Percentiles rank a stretch among this genome's conserved stretches.
Conservation (phyloP, 2,797 vertebrate genomes). For the Epinephelus awoara region DNA sequence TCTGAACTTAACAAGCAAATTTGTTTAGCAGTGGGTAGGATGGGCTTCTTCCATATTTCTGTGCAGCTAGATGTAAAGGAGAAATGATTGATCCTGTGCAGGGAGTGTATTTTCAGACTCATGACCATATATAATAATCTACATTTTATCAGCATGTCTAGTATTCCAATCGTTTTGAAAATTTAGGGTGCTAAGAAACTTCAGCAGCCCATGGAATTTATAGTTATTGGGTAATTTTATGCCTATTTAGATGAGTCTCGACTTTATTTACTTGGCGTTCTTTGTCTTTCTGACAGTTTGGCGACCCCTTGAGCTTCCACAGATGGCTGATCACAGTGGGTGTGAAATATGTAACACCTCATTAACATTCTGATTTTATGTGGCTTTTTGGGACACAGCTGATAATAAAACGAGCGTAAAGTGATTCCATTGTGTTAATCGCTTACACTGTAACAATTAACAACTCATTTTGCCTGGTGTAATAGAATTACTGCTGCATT, state of each 20-base stretch:
- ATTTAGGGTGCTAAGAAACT: slow-evolving; percentile 3
- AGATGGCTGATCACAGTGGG: slow-evolving; percentile 22
- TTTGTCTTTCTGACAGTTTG: slow-evolving; percentile 21
- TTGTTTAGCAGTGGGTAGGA: too few species aligned
- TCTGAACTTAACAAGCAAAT: too few species aligned
- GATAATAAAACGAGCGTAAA: slow-evolving; percentile 40
- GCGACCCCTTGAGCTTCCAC: slow-evolving; percentile 3
- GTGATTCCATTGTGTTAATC: slow-evolving; percentile 56
- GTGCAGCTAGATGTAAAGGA: too few species aligned
- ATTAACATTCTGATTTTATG: slow-evolving; percentile 47
- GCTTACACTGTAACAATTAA: slow-evolving; percentile 48
- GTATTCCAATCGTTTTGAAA: background rate
- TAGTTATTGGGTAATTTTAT: slow-evolving; percentile 2
- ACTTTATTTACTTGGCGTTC: slow-evolving; percentile 10
- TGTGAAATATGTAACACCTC: slow-evolving; percentile 63
- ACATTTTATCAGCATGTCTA: background rate
- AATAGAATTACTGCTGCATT: slow-evolving; percentile 25
- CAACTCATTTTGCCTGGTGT: slow-evolving; percentile 33
- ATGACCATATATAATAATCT: too few species aligned
- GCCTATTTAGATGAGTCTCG: background rate
- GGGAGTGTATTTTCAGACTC: too few species aligned
- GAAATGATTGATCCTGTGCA: too few species aligned
- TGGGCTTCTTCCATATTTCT: too few species aligned
- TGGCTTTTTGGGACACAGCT: slow-evolving; percentile 42
- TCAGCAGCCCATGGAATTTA: background rate